Evolutionary conservation across 2,113 vertebrate genomes (phyloP).

Genomic region (Rostratula benghalensis): DNA sequence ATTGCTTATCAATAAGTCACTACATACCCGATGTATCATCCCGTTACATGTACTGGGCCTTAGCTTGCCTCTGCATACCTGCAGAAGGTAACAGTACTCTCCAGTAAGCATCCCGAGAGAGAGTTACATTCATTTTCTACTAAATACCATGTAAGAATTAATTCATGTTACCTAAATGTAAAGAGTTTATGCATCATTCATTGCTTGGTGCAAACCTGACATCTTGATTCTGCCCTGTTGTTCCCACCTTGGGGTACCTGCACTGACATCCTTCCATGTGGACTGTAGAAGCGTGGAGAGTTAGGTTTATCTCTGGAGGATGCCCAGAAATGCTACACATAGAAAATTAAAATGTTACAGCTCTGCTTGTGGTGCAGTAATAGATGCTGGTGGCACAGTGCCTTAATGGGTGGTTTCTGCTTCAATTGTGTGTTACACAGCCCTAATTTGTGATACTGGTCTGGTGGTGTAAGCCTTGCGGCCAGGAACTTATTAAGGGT

Average conservation of each 20-base stretch:
- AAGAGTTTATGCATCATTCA: neutral
- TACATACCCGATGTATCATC: neutral
- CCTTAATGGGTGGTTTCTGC: neutral
- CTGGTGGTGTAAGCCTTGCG: rapidly evolving
- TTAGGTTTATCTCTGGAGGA: neutral
- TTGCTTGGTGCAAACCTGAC: neutral
- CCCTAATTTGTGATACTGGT: neutral
- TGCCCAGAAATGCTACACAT: neutral
- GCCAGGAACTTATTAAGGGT: neutral
- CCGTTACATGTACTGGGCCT: neutral
- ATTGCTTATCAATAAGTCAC: neutral
- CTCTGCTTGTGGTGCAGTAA: neutral
- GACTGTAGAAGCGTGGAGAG: neutral
- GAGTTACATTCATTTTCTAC: neutral
- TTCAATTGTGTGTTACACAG: neutral
- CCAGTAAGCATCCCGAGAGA: too few relatives aligned
- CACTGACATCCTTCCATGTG: neutral
- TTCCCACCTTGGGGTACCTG: neutral
- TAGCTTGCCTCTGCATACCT: neutral
- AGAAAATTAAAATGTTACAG: neutral
- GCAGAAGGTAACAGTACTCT: neutral
- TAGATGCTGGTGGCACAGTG: neutral
- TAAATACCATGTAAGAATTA: neutral
- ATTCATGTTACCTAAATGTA: neutral
- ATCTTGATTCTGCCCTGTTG: neutral